A percentile compares a stretch with the other conserved stretches of the same genome.
Conservation (phyloP, 2,113 vertebrate species). For the Cephalophus harveyi region DNA sequence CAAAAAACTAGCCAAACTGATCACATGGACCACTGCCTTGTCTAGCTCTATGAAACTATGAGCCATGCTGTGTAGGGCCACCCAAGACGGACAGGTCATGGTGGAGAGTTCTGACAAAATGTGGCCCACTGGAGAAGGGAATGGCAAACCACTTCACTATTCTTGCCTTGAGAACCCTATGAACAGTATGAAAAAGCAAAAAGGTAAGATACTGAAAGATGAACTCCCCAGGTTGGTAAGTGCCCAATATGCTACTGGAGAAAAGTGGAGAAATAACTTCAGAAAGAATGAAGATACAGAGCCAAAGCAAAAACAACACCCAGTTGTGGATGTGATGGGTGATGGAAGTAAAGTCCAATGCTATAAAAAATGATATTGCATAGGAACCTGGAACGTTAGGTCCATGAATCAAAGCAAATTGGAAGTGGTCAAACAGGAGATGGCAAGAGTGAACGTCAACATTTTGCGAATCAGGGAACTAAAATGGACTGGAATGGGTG, state of each 20-base stretch:
- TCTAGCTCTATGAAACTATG: not conserved
- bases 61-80: not conserved
- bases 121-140: not conserved
- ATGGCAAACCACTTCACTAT: not conserved
- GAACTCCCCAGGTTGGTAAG: not conserved
- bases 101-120: not conserved
- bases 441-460: not conserved
- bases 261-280: not conserved
- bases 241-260: not conserved
- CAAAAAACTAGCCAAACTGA: not conserved
- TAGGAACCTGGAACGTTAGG: not conserved
- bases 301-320: not conserved
- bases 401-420: not conserved
- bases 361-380: not conserved
- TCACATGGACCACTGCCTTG: not conserved
- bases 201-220: not conserved
- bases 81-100: not conserved
- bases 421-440: not conserved
- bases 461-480: not conserved
- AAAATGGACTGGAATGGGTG: not conserved
- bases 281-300: not conserved
- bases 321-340: not conserved
- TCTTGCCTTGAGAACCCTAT: not conserved
- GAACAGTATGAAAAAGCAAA: not conserved
- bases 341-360: not conserved